Conservation (phyloP, 2,888 invertebrate species). For the Nomada goodeniana region DNA sequence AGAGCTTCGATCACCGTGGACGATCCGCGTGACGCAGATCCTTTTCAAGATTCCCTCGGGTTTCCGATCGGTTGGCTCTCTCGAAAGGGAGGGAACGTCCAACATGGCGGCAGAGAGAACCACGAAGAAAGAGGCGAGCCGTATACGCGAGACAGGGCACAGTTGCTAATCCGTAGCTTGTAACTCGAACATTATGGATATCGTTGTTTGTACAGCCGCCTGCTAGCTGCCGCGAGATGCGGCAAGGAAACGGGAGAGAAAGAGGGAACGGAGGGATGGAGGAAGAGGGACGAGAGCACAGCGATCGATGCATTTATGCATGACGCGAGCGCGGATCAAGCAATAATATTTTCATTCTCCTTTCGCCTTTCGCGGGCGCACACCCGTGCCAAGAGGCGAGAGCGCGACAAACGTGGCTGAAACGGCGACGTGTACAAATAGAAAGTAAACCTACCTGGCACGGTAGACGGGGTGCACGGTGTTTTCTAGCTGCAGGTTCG, state of each 20-base stretch:
- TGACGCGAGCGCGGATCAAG: conserved; percentile 77
- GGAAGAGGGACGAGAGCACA: conserved; percentile 57
- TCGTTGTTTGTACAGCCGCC: conserved; percentile 82
- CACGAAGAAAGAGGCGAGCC: conserved; percentile 14
- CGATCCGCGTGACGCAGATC: conserved; percentile 11
- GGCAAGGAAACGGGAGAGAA: conserved; percentile 40
- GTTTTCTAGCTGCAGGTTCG: conserved; percentile 17
- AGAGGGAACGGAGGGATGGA: neutral
- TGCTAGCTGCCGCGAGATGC: conserved; percentile 59
- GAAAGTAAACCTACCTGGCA: conserved; percentile 42
- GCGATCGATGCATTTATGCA: conserved; percentile 73
- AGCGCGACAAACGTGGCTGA: conserved; percentile 21
- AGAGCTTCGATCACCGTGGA: neutral
- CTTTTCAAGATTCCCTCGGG: neutral
- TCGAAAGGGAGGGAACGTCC: neutral
- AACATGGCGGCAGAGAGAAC: neutral
- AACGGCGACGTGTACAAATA: conserved; percentile 47
- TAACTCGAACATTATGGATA: conserved; percentile 80
- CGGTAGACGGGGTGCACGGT: conserved; percentile 15
- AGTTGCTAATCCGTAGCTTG: conserved; percentile 74
- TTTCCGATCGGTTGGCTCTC: conserved; percentile 1
- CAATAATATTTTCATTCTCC: conserved; percentile 82
- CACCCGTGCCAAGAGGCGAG: conserved; percentile 53
- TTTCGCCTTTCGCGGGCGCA: conserved; percentile 67
- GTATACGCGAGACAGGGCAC: conserved; percentile 50